Base-by-base conservation (phyloP, 2,888 invertebrate genomes). In the Liposcelis brunnea region DNA sequence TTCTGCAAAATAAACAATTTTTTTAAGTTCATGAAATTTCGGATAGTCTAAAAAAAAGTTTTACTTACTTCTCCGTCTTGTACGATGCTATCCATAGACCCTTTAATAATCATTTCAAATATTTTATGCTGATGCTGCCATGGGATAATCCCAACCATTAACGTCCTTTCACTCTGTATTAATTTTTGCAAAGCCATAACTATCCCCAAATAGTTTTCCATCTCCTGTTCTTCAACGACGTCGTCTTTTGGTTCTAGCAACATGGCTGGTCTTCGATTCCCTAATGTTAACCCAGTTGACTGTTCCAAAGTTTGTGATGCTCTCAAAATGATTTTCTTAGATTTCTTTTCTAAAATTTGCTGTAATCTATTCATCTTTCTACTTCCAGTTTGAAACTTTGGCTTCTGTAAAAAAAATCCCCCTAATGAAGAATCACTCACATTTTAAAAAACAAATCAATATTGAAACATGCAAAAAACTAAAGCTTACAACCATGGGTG, bases 71-170 rank as follows among this genome's bases (percentile, higher is more conserved):
- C 90, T 2, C 89, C 89, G 59, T 90, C 90, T 52, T 76, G 76
- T 0, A 85, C 83, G 12, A 93, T 78, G 46, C 81, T 68, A 51
- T 85, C 83, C 66, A 93, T 77, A 43, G 89, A 82, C 58, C 83
- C 85, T 52, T 78, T 73, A 7, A 91, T 79, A 49, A 93, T 76
- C 35, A 77, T 75, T 52, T 85, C 81, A 58, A 93, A 83, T 6
- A 91, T 81, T 52, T 80, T 75, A 26, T 83, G 79, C 58, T 87
- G 80, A 53, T 84, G 77, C 35, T 80, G 76, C 49, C 76, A 65
- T 7, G 89, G 85, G 56, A 94, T 79, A 7, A 94, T 80, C 31
- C 83, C 85, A 43, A 79, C 74, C 70, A 93, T 80, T 31, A 84
- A 63, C 42, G 78, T 71, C 51, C 84, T 77, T 63, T 95, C 94